phyloP scores from a whole-genome alignment of 2,888 invertebrate species.

The Xanthostigma xanthostigma region DNA sequence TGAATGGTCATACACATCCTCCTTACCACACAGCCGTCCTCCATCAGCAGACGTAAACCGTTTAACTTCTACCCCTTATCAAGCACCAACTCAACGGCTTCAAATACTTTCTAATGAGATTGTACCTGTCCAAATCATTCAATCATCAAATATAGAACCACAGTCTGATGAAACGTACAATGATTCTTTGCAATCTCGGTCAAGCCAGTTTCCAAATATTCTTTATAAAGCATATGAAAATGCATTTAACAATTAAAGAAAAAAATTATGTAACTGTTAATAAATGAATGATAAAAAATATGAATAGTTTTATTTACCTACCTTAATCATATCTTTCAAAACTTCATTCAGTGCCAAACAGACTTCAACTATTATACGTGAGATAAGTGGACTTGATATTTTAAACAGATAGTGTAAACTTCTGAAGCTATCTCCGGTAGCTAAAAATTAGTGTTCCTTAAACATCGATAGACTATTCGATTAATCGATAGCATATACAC shows the following conservation, averaged over 20 bases:
- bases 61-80: slow-evolving; percentile 1
- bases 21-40: slow-evolving; percentile 1
- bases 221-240: neutral
- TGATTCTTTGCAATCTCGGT: slow-evolving; percentile 1
- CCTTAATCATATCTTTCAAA: neutral
- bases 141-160: neutral
- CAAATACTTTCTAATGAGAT: slow-evolving; percentile 1
- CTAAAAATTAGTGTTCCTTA: too few species aligned
- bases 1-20: slow-evolving; percentile 1
- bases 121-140: slow-evolving; percentile 1
- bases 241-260: neutral
- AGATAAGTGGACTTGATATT: slow-evolving; percentile 15
- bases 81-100: slow-evolving; percentile 1
- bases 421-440: too few species aligned
- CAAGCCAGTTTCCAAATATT: neutral
- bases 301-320: neutral
- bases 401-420: slow-evolving; percentile 16
- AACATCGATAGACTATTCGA: too few species aligned
- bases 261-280: too few species aligned
- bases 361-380: slow-evolving; percentile 18
- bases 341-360: slow-evolving; percentile 15
- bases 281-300: too few species aligned
- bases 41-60: slow-evolving; percentile 1
- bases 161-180: slow-evolving; percentile 1
- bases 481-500: too few species aligned